phyloP scores from a whole-genome alignment of 2,113 vertebrate species.

The Pachyramphus minor region DNA sequence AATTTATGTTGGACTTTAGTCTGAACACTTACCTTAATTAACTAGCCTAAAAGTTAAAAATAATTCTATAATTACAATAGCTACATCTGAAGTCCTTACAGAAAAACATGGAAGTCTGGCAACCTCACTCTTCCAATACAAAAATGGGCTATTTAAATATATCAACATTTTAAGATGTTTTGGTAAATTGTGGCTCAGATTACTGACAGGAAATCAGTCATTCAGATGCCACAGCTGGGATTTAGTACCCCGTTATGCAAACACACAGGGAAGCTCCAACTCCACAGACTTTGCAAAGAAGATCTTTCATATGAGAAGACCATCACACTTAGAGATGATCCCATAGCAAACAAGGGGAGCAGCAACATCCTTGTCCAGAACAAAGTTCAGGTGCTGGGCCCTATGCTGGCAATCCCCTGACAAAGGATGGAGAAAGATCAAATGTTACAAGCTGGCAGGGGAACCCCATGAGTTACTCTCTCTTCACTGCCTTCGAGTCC shows the following conservation, averaged over 20 bases:
- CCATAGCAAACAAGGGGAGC: neutral
- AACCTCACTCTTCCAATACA: neutral
- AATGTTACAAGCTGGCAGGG: neutral
- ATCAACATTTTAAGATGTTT: neutral
- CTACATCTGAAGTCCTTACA: neutral
- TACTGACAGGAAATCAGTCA: neutral
- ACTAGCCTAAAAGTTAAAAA: neutral
- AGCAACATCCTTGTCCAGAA: neutral
- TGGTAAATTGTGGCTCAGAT: neutral
- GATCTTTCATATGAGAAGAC: neutral
- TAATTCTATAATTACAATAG: neutral
- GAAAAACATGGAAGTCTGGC: neutral
- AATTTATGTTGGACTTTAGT: neutral
- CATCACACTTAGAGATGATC: neutral
- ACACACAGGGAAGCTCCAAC: neutral
- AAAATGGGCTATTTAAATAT: neutral
- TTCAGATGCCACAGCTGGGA: neutral
- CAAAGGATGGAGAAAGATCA: neutral
- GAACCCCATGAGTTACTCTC: neutral
- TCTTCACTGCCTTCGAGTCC: neutral
- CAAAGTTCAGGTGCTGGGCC: neutral
- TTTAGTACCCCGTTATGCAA: neutral
- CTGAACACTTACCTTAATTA: neutral
- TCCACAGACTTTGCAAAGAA: neutral
- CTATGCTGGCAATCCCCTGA: neutral